A percentile compares a stretch with the other conserved stretches of the same genome.
phyloP scores from a whole-genome alignment of 1,140 invertebrate genomes.

The Patella vulgata region DNA sequence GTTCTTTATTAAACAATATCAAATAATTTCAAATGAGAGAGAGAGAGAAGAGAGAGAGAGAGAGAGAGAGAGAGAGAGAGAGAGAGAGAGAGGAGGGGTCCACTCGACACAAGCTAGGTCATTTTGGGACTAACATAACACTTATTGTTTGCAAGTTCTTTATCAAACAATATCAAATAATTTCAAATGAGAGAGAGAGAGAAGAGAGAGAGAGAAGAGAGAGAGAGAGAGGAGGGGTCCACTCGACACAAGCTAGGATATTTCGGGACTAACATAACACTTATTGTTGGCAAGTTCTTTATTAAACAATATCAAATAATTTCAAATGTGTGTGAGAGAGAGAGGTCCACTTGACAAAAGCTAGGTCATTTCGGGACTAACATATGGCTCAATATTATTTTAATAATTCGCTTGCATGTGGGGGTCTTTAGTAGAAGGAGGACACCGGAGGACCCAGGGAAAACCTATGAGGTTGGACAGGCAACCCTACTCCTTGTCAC shows the following conservation, averaged over 20 bases:
- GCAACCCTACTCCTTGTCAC: too few species aligned
- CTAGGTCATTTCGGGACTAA: background rate
- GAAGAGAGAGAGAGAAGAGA: background rate
- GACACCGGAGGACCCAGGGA: too few species aligned
- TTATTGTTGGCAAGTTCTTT: background rate
- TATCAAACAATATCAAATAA: background rate
- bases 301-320: slow-evolving; percentile 1
- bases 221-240: background rate
- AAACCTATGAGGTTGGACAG: too few species aligned
- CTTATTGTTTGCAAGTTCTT: background rate
- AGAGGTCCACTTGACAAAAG: background rate
- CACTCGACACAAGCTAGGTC: background rate
- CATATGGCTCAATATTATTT: too few species aligned
- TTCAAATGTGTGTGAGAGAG: background rate
- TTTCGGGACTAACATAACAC: background rate
- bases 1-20: background rate
- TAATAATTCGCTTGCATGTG: too few species aligned
- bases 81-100: background rate
- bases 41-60: background rate
- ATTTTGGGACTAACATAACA: background rate
- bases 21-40: background rate
- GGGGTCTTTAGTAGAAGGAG: too few species aligned
- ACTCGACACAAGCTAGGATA: background rate
- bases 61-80: slow-evolving; percentile 14
- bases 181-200: background rate